Evolutionary conservation across 2,888 invertebrate genomes (phyloP).

Genomic region (Cephus pulcher): DNA sequence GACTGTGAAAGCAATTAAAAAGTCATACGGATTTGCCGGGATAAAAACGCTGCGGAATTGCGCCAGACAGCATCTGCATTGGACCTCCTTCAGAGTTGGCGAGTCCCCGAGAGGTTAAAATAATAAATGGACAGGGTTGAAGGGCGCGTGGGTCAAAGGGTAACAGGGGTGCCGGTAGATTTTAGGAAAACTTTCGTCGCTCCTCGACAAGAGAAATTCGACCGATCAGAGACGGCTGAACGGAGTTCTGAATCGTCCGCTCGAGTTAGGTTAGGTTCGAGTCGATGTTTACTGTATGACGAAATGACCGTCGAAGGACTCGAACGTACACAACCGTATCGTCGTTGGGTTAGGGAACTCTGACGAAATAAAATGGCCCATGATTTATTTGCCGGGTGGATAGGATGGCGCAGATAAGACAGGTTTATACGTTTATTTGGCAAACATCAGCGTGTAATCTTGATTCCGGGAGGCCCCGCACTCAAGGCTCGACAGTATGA

Average conservation of each 20-base stretch:
- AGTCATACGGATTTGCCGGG: background rate
- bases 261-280: background rate
- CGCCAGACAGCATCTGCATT: background rate
- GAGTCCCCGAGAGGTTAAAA: background rate
- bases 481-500: background rate
- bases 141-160: background rate
- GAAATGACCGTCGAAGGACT: background rate
- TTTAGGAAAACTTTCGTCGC: background rate
- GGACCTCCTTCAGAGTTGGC: background rate
- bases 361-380: conserved; percentile 29
- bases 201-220: background rate
- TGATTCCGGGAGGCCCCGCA: conserved; percentile 27
- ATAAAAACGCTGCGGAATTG: background rate
- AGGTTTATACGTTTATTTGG: conserved; percentile 37
- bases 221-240: background rate
- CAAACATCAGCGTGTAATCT: conserved; percentile 41
- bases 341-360: background rate
- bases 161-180: background rate
- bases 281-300: background rate
- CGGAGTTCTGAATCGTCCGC: background rate
- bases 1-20: conserved; percentile 4
- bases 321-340: background rate
- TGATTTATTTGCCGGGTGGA: conserved; percentile 36
- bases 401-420: conserved; percentile 25
- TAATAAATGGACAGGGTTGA: background rate